Conservation (phyloP, 2,797 vertebrate genomes). For the Monodelphis domestica region DNA sequence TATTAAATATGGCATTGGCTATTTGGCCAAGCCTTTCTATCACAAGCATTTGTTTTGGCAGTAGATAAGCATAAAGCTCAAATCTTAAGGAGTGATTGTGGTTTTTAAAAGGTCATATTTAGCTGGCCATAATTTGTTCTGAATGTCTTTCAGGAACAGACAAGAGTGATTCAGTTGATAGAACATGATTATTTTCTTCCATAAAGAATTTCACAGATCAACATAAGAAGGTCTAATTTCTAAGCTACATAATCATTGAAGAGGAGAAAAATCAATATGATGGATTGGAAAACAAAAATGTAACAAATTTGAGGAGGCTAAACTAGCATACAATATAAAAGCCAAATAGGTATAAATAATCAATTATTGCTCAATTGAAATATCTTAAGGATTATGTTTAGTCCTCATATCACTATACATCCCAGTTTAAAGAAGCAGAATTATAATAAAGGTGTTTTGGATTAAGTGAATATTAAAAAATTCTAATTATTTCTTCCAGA, state of each 20-base stretch:
- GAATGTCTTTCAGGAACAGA: conserved; percentile 55
- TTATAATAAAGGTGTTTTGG: conserved; percentile 43
- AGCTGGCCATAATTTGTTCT: conserved; percentile 62
- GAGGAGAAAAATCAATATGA: conserved; percentile 59
- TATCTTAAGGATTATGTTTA: not conserved
- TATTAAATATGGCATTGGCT: conserved; percentile 64
- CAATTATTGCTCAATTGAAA: not conserved
- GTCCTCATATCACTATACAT: not conserved
- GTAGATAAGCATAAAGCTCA: conserved; percentile 51
- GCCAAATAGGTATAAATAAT: conserved; percentile 14
- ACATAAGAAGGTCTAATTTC: conserved; percentile 58
- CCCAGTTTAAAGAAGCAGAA: conserved; percentile 31
- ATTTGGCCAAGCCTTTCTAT: conserved; percentile 4
- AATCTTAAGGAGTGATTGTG: conserved; percentile 53
- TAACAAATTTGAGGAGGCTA: conserved; percentile 49
- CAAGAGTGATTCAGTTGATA: conserved; percentile 55
- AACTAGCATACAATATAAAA: conserved; percentile 37
- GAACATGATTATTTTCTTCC: conserved; percentile 56
- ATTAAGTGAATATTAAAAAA: not conserved
- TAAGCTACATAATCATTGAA: conserved; percentile 29
- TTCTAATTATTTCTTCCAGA: conserved; percentile 23
- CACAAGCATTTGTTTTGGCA: conserved; percentile 44
- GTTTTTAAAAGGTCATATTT: conserved; percentile 75
- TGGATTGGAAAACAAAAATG: conserved; percentile 55
- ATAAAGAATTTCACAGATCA: conserved; percentile 66